phyloP scores from a whole-genome alignment of 2,888 invertebrate species.

The Zaprionus obscuricornis region DNA sequence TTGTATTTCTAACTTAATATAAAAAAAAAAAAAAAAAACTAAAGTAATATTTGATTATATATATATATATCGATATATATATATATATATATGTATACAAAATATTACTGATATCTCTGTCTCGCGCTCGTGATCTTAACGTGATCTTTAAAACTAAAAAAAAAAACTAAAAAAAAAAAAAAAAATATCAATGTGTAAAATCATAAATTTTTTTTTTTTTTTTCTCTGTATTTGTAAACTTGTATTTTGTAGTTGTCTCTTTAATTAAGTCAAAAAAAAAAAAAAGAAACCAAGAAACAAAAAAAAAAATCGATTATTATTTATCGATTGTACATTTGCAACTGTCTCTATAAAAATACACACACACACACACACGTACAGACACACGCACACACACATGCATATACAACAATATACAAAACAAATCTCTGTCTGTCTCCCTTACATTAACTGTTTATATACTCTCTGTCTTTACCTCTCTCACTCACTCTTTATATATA shows the following conservation, averaged over 20 bases:
- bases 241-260: constrained; percentile 71
- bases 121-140: constrained; percentile 77
- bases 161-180: no score
- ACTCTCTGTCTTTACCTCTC: constrained; percentile 1
- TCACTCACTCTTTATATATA: constrained; percentile 11
- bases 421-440: constrained; percentile 44
- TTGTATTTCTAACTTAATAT: no score
- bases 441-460: constrained; percentile 17
- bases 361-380: constrained; percentile 28
- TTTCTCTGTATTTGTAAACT: constrained; percentile 44
- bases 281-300: constrained; percentile 9
- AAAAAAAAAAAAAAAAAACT: no score
- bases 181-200: constrained; percentile 74
- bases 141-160: constrained; percentile 77
- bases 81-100: constrained; percentile 1
- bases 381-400: constrained; percentile 17
- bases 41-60: constrained; percentile 5
- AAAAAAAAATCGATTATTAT: not conserved
- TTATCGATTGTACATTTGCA: constrained; percentile 6
- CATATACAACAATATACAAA: no score
- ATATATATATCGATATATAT: constrained; percentile 1
- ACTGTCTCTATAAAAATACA: constrained; percentile 53
- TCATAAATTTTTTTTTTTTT: constrained; percentile 16
- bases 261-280: constrained; percentile 21
- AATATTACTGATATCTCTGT: constrained; percentile 68